phyloP scores from a whole-genome alignment of 2,888 invertebrate species.

The Drosophila austrosaltans region DNA sequence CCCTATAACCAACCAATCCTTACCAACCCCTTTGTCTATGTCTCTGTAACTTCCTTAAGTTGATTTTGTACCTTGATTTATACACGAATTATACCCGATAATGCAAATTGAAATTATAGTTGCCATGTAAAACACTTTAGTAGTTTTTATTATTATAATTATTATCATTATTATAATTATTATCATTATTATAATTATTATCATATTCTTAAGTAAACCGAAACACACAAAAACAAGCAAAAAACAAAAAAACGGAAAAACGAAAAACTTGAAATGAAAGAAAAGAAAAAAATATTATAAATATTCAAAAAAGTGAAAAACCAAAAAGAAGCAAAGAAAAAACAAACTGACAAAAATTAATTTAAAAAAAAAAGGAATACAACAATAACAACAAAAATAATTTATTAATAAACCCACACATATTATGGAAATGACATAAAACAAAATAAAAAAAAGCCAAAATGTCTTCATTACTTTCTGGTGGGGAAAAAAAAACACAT shows the following conservation, averaged over 20 bases:
- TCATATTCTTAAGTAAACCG: conserved; percentile 65
- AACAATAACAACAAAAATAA: conserved; percentile 55
- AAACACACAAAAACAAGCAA: conserved; percentile 38
- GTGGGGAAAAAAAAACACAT: not conserved
- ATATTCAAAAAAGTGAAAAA: conserved; percentile 64
- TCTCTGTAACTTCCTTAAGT: conserved; percentile 4
- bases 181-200: conserved; percentile 49
- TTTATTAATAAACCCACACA: conserved; percentile 74
- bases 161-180: conserved; percentile 38
- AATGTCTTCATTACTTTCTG: conserved; percentile 13
- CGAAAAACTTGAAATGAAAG: conserved; percentile 34
- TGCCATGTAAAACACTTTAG: conserved; percentile 75
- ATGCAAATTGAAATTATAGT: conserved; percentile 66
- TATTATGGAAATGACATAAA: conserved; percentile 75
- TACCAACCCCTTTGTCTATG: not conserved
- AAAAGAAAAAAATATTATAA: conserved; percentile 66
- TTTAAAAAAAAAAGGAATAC: conserved; percentile 56
- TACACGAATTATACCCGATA: conserved; percentile 22
- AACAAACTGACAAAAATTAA: conserved; percentile 72
- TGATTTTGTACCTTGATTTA: conserved; percentile 38
- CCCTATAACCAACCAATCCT: too few relatives aligned
- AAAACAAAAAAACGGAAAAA: conserved; percentile 34
- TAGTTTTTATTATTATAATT: conserved; percentile 49
- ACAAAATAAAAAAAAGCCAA: conserved; percentile 34
- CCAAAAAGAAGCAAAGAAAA: conserved; percentile 5